Base-by-base conservation (phyloP, 1,140 invertebrate species). In the Hirudo medicinalis region DNA sequence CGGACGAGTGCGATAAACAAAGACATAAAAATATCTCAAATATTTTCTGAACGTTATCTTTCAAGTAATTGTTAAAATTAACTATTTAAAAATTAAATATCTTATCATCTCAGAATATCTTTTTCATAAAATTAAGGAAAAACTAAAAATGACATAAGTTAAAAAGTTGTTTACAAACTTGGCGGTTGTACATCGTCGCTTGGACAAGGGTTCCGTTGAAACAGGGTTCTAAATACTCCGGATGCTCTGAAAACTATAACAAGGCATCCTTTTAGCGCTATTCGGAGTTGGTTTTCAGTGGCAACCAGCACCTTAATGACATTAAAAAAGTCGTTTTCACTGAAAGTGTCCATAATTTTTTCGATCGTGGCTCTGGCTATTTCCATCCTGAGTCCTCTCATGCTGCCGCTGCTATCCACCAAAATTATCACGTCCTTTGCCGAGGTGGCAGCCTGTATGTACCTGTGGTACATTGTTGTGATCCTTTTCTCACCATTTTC, bases 371-470 rank as follows among this genome's bases (percentile, higher is more conserved):
- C 92, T 78, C 89, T 89, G 9, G 95, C 94, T 73, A 99, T 96
- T 81, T 92, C 90, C 78, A 90, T 87, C 74, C 92, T 85, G 76
- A 92, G 87, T 9, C 96, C 96, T 27, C 88, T 90, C 97, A 99
- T 99, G 19, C 94, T 97, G n/a, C 96, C 97, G 72, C 92, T 85
- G 43, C 91, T 88, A 79, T 99, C 97, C 55, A 99, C 85, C 29
- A 99, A 82, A 73, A 99, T 95, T 27, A 99, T 87, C 74, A 99
- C 88, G 79, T 99, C 94, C 82, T 99, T 99, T 15, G 94, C 93
- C 76, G 92, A 94, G 0, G 94, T 95, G 0, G 95, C 91, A 1
- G 95, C 94, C 82, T 96, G 90, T 73, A 98, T 94, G 80, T 95
- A 99, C 83, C 84, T 85, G 73, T 71, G n/a, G 9, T 36, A 9